phyloP scores from a whole-genome alignment of 2,888 invertebrate genomes.

The Polietes domitor region DNA sequence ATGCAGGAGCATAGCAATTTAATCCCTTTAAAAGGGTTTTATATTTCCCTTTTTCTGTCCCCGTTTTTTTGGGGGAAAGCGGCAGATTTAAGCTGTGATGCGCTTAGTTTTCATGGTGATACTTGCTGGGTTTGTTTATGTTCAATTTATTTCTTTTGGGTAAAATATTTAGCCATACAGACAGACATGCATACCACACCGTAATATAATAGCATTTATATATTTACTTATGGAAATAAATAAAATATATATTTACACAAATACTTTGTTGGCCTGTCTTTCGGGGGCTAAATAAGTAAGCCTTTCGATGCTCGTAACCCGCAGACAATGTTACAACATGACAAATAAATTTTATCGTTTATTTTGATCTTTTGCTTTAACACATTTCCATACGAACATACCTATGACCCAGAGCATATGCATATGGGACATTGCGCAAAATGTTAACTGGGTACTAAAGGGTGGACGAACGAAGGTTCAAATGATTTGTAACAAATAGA shows the following conservation, averaged over 20 bases:
- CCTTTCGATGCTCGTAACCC: not conserved
- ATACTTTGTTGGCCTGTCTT: not conserved
- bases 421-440: not conserved
- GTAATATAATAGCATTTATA: not conserved
- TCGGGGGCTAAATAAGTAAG: not conserved
- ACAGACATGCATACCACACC: too few species aligned
- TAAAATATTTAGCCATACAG: too few species aligned
- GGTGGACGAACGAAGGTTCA: too few species aligned
- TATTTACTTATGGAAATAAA: not conserved
- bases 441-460: too few species aligned
- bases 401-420: not conserved
- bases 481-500: too few species aligned
- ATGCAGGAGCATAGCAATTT: not conserved
- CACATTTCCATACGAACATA: not conserved
- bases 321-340: not conserved
- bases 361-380: conserved; percentile 5
- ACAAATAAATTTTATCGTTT: conserved; percentile 10
- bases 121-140: too few species aligned
- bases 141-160: too few species aligned
- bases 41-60: not conserved
- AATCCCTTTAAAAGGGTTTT: conserved; percentile 1
- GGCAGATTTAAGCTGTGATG: not conserved
- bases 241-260: not conserved
- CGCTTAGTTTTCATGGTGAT: not conserved
- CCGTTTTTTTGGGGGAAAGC: not conserved